A percentile compares a stretch with the other conserved stretches of the same genome.
These are phyloP conservation scores for Cryptotermes secundus DNA, from an alignment of 1,140 invertebrate genomes.

Conservation along the genomic window DNA sequence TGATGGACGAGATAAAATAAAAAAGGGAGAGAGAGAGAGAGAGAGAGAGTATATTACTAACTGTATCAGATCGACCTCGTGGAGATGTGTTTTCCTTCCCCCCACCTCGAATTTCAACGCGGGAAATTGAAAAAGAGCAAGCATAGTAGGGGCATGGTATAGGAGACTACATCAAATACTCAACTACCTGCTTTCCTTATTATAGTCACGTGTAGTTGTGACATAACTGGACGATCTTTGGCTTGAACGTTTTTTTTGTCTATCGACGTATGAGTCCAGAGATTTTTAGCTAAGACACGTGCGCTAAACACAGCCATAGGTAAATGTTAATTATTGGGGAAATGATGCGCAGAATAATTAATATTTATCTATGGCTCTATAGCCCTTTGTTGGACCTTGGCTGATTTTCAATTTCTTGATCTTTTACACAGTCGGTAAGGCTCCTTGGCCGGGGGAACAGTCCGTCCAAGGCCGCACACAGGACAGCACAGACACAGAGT, in stretches of 20 bases:
- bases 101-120: conserved; percentile 43
- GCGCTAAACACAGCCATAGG: too few species aligned
- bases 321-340: too few species aligned
- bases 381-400: too few species aligned
- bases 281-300: too few species aligned
- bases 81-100: conserved; percentile 35
- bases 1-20: conserved; percentile 43
- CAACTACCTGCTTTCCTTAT: not conserved
- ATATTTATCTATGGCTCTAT: too few species aligned
- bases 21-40: conserved; percentile 13
- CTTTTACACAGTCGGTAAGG: too few species aligned
- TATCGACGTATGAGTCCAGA: too few species aligned
- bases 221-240: not conserved
- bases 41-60: not conserved
- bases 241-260: not conserved
- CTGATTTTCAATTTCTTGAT: too few species aligned
- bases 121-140: conserved; percentile 43
- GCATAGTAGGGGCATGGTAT: conserved; percentile 21
- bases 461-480: too few species aligned
- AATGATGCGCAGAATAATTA: too few species aligned
- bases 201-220: not conserved
- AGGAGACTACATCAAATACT: conserved; percentile 22
- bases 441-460: too few species aligned
- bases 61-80: conserved; percentile 41
- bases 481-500: too few species aligned